Conservation (phyloP, 64 coral and sea anemone genomes). For the Stylophora pistillata region DNA sequence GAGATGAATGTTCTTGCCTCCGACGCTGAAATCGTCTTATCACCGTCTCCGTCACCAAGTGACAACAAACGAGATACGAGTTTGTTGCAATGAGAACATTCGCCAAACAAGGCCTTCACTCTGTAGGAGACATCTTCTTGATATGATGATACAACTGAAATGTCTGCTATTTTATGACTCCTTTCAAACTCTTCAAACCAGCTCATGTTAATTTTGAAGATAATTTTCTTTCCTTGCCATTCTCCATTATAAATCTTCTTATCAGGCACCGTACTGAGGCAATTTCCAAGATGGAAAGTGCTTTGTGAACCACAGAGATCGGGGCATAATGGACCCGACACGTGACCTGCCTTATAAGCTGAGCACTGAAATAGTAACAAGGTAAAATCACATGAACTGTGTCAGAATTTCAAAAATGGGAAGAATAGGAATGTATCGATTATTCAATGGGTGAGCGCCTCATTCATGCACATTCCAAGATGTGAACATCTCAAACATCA, state of each 20-base stretch:
- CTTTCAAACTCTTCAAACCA: conserved; percentile 34
- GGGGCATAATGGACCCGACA: conserved; percentile 71
- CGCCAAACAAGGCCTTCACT: conserved; percentile 64
- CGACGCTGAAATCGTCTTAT: conserved; percentile 28
- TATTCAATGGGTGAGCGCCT: no score
- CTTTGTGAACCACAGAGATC: conserved; percentile 48
- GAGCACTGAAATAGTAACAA: conserved; percentile 62
- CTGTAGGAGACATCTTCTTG: background rate
- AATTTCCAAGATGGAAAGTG: conserved; percentile 25
- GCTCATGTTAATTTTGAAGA: conserved; percentile 52
- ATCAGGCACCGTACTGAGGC: conserved; percentile 40
- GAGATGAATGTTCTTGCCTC: conserved; percentile 62
- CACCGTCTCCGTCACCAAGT: conserved; percentile 58
- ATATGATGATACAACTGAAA: background rate
- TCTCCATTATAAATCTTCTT: conserved; percentile 64
- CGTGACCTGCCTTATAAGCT: conserved; percentile 27
- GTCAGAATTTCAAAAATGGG: background rate
- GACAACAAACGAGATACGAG: conserved; percentile 21
- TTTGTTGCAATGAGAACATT: conserved; percentile 57
- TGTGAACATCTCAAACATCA: no score
- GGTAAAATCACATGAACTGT: background rate
- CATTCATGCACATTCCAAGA: no score
- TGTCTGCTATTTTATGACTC: background rate
- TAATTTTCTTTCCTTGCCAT: conserved; percentile 49
- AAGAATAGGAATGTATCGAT: no score